Evolutionary conservation across 2,888 invertebrate genomes (phyloP).

Genomic region (Phanerotoma sp.): DNA sequence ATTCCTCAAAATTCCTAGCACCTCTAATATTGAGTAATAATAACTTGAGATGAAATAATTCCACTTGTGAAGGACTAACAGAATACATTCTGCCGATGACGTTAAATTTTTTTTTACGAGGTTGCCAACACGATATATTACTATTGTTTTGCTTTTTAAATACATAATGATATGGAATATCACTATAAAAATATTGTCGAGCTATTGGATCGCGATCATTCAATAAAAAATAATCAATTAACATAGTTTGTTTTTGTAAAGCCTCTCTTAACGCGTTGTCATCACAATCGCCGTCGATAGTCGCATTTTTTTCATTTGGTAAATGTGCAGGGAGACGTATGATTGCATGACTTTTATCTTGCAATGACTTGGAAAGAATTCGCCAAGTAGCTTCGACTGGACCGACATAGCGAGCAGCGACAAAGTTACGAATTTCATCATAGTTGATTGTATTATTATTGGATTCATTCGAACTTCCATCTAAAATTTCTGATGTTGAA

Average conservation of each 20-base stretch:
- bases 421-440: not conserved
- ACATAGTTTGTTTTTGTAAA: conserved; percentile 2
- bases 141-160: not conserved
- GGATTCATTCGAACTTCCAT: too few species aligned
- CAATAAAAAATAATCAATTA: not conserved
- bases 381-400: not conserved
- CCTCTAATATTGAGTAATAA: conserved; percentile 43
- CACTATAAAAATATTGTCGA: not conserved
- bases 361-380: not conserved
- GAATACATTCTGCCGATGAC: conserved; percentile 40
- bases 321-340: not conserved
- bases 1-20: conserved; percentile 45
- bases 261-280: not conserved
- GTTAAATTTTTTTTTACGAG: not conserved
- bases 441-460: not conserved
- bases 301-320: not conserved
- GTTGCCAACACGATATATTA: too few species aligned
- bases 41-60: conserved; percentile 46
- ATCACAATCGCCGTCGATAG: not conserved
- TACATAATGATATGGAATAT: conserved; percentile 1
- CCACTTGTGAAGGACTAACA: conserved; percentile 41
- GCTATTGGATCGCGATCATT: not conserved
- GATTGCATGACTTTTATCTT: not conserved
- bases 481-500: too few species aligned
- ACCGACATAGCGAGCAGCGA: not conserved